phyloP scores from a whole-genome alignment of 1,140 invertebrate genomes.

The Dufourea novaeangliae region DNA sequence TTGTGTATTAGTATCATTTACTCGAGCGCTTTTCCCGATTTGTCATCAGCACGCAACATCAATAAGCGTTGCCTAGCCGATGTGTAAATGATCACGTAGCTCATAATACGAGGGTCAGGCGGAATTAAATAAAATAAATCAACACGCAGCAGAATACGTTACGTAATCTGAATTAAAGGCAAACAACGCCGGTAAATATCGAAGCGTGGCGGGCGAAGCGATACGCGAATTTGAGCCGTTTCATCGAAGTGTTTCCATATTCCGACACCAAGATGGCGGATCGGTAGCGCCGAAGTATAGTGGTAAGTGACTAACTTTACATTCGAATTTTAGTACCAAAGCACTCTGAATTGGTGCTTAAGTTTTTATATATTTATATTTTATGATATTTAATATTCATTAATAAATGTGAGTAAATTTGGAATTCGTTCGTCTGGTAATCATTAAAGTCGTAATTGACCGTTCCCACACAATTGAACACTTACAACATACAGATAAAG shows the following conservation, averaged over 20 bases:
- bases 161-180: conserved; percentile 23
- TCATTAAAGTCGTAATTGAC: no score
- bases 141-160: conserved; percentile 11
- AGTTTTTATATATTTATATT: no score
- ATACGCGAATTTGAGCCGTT: conserved; percentile 8
- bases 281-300: no score
- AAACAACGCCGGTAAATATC: conserved; percentile 36
- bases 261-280: not conserved
- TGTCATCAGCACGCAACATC: not conserved
- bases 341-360: no score
- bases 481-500: no score
- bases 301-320: no score
- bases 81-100: conserved; percentile 24
- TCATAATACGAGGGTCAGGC: conserved; percentile 5
- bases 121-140: conserved; percentile 48
- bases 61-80: not conserved
- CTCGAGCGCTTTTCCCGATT: not conserved
- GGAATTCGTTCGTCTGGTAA: no score
- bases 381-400: no score
- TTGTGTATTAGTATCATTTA: not conserved
- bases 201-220: not conserved
- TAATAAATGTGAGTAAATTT: no score
- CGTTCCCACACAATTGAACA: no score
- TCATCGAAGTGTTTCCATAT: conserved; percentile 38
- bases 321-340: no score